Evolutionary conservation across 2,113 vertebrate species (phyloP), one percentile per base, ranked within the genome.

Genomic region (Stegostoma tigrinum): DNA sequence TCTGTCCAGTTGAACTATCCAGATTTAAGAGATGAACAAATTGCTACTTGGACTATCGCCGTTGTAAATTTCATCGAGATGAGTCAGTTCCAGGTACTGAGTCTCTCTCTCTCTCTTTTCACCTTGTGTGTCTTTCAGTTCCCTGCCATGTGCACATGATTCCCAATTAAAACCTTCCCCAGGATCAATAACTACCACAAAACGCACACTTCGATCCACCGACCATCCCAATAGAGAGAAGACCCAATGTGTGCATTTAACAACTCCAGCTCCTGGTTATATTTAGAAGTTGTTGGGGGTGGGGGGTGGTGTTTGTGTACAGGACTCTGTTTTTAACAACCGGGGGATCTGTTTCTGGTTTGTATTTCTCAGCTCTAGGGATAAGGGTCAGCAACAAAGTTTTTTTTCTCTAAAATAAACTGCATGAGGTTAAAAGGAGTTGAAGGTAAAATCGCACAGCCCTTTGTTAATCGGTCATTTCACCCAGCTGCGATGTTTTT

Each of bases 1-100:
- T 96, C 61, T 96, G 95, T 96, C 75, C 30, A 96, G 96, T 97
- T 96, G 48, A 64, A 12, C 27, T 91, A 30, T n/a, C 89, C 55
- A 38, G 89, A 38, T 93, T n/a, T 38, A 61, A 66, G 89, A 38
- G 15, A 38, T 38, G 55, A n/a, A 34, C 61, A 66, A 93, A 66
- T 93, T 38, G n/a, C 34, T 66, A 55, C 15, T 89, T 24, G 15
- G 72, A 6, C 38, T 17, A 24, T 55, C 87, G 87, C 87, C 30
- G 61, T 91, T 93, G 89, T 21, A 93, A 91, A 34, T 91, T 90
- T 64, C 87, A 27, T 30, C 27, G 27, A 6, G 87, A n/a, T 91
- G 27, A n/a, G 55, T 91, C 87, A 91, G 52, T 64, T 91, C 5
- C 89, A 93, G 89, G 89, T 93, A 93, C n/a, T 7, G 34, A 66